Conservation (phyloP, 2,888 invertebrate species). For the Pocota personata region DNA sequence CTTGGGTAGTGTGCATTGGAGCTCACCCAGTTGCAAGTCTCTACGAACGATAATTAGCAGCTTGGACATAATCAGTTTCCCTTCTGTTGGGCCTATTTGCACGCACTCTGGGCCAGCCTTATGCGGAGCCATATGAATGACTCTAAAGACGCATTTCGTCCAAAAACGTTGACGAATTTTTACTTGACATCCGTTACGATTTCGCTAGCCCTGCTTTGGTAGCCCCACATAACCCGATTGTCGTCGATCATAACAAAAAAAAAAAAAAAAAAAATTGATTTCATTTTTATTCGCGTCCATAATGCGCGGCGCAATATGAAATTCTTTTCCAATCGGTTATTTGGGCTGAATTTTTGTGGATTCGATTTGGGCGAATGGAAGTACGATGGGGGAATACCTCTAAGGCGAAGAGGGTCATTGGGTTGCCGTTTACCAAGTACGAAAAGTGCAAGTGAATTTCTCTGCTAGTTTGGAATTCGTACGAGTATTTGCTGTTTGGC, state of each 20-base stretch:
- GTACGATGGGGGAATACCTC: neutral
- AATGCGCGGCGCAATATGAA: slow-evolving; percentile 30
- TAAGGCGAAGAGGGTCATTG: slow-evolving; percentile 64
- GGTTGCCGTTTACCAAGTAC: slow-evolving; percentile 47
- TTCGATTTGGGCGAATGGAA: slow-evolving; percentile 40
- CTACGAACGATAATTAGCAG: slow-evolving; percentile 52
- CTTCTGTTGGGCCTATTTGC: slow-evolving; percentile 44
- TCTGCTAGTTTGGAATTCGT: slow-evolving; percentile 26
- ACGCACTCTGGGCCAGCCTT: slow-evolving; percentile 53
- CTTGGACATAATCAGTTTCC: slow-evolving; percentile 52
- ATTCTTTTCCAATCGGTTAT: slow-evolving; percentile 62
- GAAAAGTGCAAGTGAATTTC: slow-evolving; percentile 74
- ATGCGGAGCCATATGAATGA: slow-evolving; percentile 15
- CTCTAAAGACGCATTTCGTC: slow-evolving; percentile 30
- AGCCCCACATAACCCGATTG: neutral
- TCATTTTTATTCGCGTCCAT: slow-evolving; percentile 58
- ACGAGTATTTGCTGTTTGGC: no score
- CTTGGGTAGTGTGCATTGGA: slow-evolving; percentile 37
- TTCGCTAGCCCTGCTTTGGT: slow-evolving; percentile 59
- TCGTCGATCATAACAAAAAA: slow-evolving; percentile 35
- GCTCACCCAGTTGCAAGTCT: slow-evolving; percentile 64
- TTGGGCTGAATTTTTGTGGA: slow-evolving; percentile 61
- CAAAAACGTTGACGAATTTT: slow-evolving; percentile 53
- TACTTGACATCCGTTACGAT: slow-evolving; percentile 69
- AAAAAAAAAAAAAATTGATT: slow-evolving; percentile 35